Base-by-base conservation (phyloP, 2,888 invertebrate genomes). In the Hirtodrosophila duncani region DNA sequence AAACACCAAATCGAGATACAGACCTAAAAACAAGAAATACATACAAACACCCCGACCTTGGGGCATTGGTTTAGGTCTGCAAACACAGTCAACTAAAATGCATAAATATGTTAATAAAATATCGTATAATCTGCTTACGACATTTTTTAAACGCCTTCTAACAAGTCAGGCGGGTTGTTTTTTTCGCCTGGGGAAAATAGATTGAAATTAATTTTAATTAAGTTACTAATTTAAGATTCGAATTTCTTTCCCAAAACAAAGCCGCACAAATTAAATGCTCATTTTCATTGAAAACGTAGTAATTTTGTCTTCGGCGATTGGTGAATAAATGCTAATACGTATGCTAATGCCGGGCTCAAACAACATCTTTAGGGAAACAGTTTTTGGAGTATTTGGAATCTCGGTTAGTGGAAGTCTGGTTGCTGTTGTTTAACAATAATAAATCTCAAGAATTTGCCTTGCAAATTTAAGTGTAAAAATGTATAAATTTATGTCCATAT, bases 181-280 rank as follows among this genome's bases (percentile, higher is more conserved):
- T 37, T 30, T 26, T 20, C 44, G 18, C 17, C 17, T 42, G 6
- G 33, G 52, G 27, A 23, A 36, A 55, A 63, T 60, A 39, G 71
- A 75, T 53, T 63, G 52, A 63, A 72, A 80, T 72, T 72, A 80
- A 77, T 77, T 72, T 62, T 53, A 72, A 72, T 77, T 68, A 59
- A 77, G 49, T 33, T 26, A 42, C 58, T 62, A 59, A 62, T 65
- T 70, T 52, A 24, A 34, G 34, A 46, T 52, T 59, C 36, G 42
- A 65, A 53, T 62, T 77, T 72, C 53, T 52, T 56, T 44, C 36
- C 23, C n/a, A 26, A 49, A 56, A 56, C 70, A 49, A 49, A 50
- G 69, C 37, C 52, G 43, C 52, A 16, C 38, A 71, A 59, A 68
- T 59, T 46, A 62, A 64, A 59, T 42, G 50, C 52, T 61, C 56